These are phyloP conservation scores for Gymnoscopelus braueri DNA, from an alignment of 2,797 vertebrate species.

Conservation along the genomic window DNA sequence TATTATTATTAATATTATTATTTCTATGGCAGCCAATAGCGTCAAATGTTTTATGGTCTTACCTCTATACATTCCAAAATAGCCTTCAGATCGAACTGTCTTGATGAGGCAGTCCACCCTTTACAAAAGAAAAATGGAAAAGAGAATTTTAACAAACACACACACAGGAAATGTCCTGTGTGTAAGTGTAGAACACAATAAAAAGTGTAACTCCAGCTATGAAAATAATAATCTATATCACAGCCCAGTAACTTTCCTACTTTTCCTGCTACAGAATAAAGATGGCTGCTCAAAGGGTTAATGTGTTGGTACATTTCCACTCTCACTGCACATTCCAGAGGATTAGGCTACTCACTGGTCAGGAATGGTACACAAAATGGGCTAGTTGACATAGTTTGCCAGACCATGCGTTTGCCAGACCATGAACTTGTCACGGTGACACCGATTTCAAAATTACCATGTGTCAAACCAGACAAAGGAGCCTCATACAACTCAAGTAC, in stretches of 20 bases:
- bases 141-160: background rate
- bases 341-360: constrained; percentile 17
- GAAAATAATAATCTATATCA: too few relatives aligned
- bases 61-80: constrained; percentile 93
- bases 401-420: background rate
- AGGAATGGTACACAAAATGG: constrained; percentile 14
- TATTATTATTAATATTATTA: background rate
- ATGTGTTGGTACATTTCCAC: constrained; percentile 12
- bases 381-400: background rate
- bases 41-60: constrained; percentile 62
- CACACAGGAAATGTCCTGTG: too few relatives aligned
- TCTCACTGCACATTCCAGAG: constrained; percentile 23
- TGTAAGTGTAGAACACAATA: too few relatives aligned
- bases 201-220: too few relatives aligned
- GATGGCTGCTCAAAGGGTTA: background rate
- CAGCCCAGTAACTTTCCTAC: background rate
- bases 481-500: too few relatives aligned
- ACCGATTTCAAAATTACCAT: background rate
- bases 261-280: background rate
- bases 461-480: constrained; percentile 2
- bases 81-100: constrained; percentile 87
- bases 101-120: constrained; percentile 90
- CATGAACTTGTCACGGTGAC: background rate
- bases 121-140: constrained; percentile 8
- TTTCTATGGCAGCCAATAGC: background rate